Evolutionary conservation across 2,888 invertebrate species (phyloP).

Genomic region (Margaritifera margaritifera): DNA sequence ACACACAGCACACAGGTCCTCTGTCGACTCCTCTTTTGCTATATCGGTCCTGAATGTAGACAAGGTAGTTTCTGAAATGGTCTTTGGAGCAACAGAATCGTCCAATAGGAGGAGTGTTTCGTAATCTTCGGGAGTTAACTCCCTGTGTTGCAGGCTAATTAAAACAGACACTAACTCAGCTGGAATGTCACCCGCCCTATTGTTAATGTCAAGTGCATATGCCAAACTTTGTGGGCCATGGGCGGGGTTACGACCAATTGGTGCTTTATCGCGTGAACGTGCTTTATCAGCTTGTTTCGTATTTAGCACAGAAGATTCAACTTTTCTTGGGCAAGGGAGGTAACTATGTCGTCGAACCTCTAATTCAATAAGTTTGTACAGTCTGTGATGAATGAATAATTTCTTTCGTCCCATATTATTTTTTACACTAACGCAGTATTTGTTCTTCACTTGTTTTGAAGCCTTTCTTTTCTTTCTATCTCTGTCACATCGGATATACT

Average conservation of each 20-base stretch:
- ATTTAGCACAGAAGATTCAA: slow-evolving; percentile 1
- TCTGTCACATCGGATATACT: slow-evolving; percentile 40
- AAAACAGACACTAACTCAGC: slow-evolving; percentile 52
- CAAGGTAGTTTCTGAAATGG: slow-evolving; percentile 48
- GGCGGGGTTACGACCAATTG: slow-evolving; percentile 6
- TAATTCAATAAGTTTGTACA: slow-evolving; percentile 51
- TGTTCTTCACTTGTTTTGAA: slow-evolving; percentile 60
- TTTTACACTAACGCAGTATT: slow-evolving; percentile 51
- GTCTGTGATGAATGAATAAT: slow-evolving; percentile 58
- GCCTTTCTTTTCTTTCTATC: slow-evolving; percentile 54
- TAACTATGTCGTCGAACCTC: slow-evolving; percentile 30
- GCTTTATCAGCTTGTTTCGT: slow-evolving; percentile 30
- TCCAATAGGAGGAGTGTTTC: slow-evolving; percentile 67
- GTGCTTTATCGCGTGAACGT: slow-evolving; percentile 28
- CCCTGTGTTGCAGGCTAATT: slow-evolving; percentile 66
- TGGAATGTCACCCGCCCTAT: slow-evolving; percentile 42
- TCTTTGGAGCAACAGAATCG: slow-evolving; percentile 66
- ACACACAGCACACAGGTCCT: slow-evolving; percentile 64
- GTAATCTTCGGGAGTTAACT: slow-evolving; percentile 71
- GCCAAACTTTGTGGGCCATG: slow-evolving; percentile 46
- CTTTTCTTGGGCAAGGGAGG: slow-evolving; percentile 29
- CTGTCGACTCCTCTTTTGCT: slow-evolving; percentile 36
- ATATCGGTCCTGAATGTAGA: slow-evolving; percentile 52
- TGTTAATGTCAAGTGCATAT: slow-evolving; percentile 49
- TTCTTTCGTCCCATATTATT: slow-evolving; percentile 57